phyloP scores from a whole-genome alignment of 2,888 invertebrate genomes.

The Sarcophaga caerulescens region DNA sequence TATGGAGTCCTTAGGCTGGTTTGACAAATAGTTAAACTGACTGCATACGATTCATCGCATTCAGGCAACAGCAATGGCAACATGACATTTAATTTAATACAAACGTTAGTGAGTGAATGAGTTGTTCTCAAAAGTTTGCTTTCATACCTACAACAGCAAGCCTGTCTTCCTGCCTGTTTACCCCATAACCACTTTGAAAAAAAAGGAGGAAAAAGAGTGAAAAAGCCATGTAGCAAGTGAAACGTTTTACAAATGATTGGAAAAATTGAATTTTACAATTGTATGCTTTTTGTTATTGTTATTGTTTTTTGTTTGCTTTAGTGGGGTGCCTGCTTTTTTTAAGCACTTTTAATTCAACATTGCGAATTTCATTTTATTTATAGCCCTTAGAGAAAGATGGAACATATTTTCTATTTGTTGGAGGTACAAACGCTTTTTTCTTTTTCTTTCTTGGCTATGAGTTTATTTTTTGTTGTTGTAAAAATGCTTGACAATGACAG shows the following conservation, averaged over 20 bases:
- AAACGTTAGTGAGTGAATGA: constrained; percentile 25
- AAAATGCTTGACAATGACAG: constrained; percentile 13
- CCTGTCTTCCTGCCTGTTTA: background rate
- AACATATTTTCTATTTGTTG: constrained; percentile 9
- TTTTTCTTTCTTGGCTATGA: background rate
- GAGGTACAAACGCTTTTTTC: background rate
- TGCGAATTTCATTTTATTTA: constrained; percentile 13
- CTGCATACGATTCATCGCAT: constrained; percentile 30
- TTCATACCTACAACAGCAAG: no score
- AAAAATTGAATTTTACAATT: constrained; percentile 62
- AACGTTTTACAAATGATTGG: constrained; percentile 65
- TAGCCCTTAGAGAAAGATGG: constrained; percentile 10
- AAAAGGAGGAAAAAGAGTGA: background rate
- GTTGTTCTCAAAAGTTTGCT: background rate
- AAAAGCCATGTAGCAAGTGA: constrained; percentile 34
- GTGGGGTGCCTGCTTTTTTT: background rate
- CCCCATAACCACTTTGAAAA: no score
- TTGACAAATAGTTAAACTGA: constrained; percentile 61
- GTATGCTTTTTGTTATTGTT: constrained; percentile 21
- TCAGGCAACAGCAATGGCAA: background rate
- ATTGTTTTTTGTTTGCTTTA: background rate
- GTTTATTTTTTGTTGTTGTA: background rate
- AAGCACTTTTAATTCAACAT: background rate
- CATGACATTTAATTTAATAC: constrained; percentile 46
- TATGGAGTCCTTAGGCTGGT: background rate